Conservation (phyloP, 2,797 vertebrate species). For the Nannoperca australis region DNA sequence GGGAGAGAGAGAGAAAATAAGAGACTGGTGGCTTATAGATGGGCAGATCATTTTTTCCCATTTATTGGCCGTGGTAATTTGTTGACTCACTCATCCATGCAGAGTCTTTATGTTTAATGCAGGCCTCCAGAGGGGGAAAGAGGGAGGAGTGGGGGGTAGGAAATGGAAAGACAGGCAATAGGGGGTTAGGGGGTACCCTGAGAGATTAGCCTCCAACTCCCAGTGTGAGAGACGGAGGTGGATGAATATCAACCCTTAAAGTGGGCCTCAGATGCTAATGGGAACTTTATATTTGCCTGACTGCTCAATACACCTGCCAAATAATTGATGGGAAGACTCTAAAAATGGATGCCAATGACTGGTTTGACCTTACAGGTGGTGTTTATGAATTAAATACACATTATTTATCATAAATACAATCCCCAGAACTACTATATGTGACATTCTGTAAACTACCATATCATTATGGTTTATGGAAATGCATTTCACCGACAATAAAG, state of each 20-base stretch:
- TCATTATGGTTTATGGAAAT: neutral
- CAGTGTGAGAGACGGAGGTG: conserved; percentile 71
- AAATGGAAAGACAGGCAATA: conserved; percentile 66
- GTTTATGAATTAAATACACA: conserved; percentile 9
- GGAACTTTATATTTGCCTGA: conserved; percentile 74
- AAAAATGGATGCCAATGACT: conserved; percentile 12
- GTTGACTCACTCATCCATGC: conserved; percentile 91
- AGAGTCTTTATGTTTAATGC: conserved; percentile 91
- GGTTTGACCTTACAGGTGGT: conserved; percentile 29
- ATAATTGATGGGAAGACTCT: conserved; percentile 66
- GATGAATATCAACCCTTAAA: conserved; percentile 82
- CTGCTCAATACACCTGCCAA: conserved; percentile 74
- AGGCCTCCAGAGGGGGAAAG: conserved; percentile 80
- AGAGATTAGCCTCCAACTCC: conserved; percentile 78
- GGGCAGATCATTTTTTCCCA: conserved; percentile 79
- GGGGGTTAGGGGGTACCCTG: conserved; percentile 61
- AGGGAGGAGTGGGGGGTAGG: conserved; percentile 34
- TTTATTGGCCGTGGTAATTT: conserved; percentile 89
- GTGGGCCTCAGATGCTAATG: conserved; percentile 86
- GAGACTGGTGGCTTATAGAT: conserved; percentile 75
- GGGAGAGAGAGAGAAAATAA: conserved; percentile 55
- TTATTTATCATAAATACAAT: neutral
- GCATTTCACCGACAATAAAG: neutral
- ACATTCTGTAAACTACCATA: conserved; percentile 1
- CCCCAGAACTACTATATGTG: neutral